Evolutionary conservation across 2,888 invertebrate genomes (phyloP).

Genomic region (Galerucella pusilla): DNA sequence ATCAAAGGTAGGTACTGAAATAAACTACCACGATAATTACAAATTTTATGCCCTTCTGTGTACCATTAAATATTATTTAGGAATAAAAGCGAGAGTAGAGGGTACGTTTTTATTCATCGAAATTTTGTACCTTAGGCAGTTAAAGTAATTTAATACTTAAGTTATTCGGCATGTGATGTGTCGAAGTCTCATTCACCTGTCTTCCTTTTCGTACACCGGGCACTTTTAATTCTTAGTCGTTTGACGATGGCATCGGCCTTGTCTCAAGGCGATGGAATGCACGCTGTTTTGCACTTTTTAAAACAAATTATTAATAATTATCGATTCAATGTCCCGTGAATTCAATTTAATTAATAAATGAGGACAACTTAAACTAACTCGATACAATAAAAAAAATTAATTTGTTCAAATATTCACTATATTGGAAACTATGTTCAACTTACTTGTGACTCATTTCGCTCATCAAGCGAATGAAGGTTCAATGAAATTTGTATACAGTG

Average conservation of each 20-base stretch:
- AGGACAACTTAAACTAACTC: too few relatives aligned
- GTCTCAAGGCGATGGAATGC: conserved; percentile 31
- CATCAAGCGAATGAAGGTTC: too few relatives aligned
- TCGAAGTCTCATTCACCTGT: conserved; percentile 39
- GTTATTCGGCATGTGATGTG: conserved; percentile 42
- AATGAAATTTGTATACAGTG: too few relatives aligned
- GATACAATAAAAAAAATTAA: too few relatives aligned
- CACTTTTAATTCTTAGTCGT: conserved; percentile 31
- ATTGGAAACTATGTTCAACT: too few relatives aligned
- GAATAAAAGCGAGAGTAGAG: conserved; percentile 16
- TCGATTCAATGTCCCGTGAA: background rate
- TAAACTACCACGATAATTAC: conserved; percentile 30
- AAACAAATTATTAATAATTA: background rate
- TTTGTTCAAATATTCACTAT: background rate
- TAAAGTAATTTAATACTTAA: conserved; percentile 39
- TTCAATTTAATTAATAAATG: background rate
- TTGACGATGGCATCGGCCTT: conserved; percentile 32
- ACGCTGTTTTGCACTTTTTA: conserved; percentile 13
- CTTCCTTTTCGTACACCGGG: conserved; percentile 37
- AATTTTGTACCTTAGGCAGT: conserved; percentile 30
- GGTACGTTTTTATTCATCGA: conserved; percentile 32
- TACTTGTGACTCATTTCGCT: too few relatives aligned
- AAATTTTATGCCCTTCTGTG: conserved; percentile 28
- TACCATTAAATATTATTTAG: conserved; percentile 18
- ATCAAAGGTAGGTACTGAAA: conserved; percentile 16